Evolutionary conservation across 2,888 invertebrate species (phyloP), one percentile per base, ranked within the genome.

Genomic region (Salticus scenicus): DNA sequence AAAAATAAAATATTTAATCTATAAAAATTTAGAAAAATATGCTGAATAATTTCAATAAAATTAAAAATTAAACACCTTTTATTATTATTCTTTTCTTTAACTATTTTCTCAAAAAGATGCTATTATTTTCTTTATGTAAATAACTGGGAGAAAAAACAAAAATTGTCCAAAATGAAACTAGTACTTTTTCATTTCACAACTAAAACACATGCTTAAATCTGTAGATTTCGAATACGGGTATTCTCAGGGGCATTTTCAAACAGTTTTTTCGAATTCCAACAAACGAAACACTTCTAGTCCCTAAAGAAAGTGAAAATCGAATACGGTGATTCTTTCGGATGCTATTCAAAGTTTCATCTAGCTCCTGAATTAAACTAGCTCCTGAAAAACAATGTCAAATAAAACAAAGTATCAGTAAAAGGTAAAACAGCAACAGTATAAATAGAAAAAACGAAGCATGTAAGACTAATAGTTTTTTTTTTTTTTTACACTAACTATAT

Each of bases 241-340:
- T 73, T 47, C 80, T 73, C 73, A 67, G 67, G 80, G 73, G 80
- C 73, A 37, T 80, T 80, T 67, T 66, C 73, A 67, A 71, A 42
- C 80, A 73, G 80, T 80, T 73, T 67, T 67, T 41, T 47, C 51
- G 51, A 73, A 73, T 80, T 80, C 73, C 27, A 33, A 72, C 64
- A 31, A 67, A 80, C 67, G 73, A 80, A 80, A 80, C 73, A 67
- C 47, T 73, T 73, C 73, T 51, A 33, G 33, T 80, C 80, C 80
- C 80, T 10, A 37, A 73, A 67, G 80, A 80, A 67, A 51, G 67
- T 80, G 67, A 73, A 80, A 80, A 80, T 80, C 80, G 80, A 80
- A 73, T 80, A 80, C 73, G 80, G 80, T 80, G 80, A 80, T 80
- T 80, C 73, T 80, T 80, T 73, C 73, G 66, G 67, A 80, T 66